A percentile compares a stretch with the other conserved stretches of the same genome.
Conservation (phyloP, 2,797 vertebrate species). For the Pampus argenteus region DNA sequence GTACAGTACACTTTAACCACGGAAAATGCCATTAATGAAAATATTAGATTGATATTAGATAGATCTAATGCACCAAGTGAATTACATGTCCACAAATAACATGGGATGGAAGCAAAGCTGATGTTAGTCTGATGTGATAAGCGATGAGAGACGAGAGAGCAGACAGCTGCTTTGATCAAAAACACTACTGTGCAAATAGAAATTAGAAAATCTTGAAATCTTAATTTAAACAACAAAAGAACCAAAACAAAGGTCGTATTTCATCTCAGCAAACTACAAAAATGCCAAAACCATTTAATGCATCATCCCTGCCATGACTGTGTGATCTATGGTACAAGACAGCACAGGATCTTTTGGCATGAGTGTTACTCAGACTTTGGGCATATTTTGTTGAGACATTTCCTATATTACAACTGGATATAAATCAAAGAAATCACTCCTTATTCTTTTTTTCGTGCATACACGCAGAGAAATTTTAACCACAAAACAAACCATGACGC, state of each 20-base stretch:
- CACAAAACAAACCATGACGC: conserved; percentile 67
- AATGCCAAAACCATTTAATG: conserved; percentile 19
- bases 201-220: conserved; percentile 43
- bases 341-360: conserved; percentile 48
- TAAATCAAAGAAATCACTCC: conserved; percentile 53
- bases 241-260: conserved; percentile 41
- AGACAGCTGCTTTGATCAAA: conserved; percentile 27
- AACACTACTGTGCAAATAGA: conserved; percentile 22
- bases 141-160: conserved; percentile 9
- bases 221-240: conserved; percentile 47
- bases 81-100: conserved; percentile 36
- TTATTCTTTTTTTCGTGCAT: conserved; percentile 12
- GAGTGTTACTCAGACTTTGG: conserved; percentile 39
- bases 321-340: conserved; percentile 44
- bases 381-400: conserved; percentile 52
- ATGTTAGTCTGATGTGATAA: conserved; percentile 28
- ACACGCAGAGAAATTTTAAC: conserved; percentile 42
- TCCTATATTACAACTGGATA: conserved; percentile 62
- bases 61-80: conserved; percentile 29
- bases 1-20: conserved; percentile 9
- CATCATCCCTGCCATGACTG: conserved; percentile 39
- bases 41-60: conserved; percentile 23
- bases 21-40: conserved; percentile 25
- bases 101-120: conserved; percentile 19
- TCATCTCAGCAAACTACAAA: conserved; percentile 41